Evolutionary conservation across 2,888 invertebrate genomes (phyloP).

Genomic region (Ashinkailepas kermadecensis): DNA sequence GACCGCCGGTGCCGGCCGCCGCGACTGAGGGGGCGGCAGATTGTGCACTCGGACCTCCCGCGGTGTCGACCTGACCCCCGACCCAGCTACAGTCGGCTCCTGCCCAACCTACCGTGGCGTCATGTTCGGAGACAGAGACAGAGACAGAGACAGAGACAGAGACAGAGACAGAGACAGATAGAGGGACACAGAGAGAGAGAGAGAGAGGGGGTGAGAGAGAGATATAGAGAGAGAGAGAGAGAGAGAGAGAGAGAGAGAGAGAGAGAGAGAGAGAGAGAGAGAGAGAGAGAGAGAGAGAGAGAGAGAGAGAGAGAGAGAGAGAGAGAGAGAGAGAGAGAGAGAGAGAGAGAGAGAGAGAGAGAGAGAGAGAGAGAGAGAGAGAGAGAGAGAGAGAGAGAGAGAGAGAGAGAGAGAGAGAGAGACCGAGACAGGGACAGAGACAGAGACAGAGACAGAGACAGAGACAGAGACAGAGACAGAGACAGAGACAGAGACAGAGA

Average conservation of each 20-base stretch:
- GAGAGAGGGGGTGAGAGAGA: not conserved
- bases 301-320: too few relatives aligned
- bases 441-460: not conserved
- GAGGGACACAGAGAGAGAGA: not conserved
- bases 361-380: conserved; percentile 21
- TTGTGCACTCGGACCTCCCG: not conserved
- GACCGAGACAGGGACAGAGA: too few relatives aligned
- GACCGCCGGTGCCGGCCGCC: not conserved
- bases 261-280: conserved; percentile 2
- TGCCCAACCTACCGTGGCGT: too few relatives aligned
- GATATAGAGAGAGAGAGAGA: not conserved
- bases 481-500: too few relatives aligned
- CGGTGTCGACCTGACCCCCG: not conserved
- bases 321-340: not conserved
- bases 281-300: not conserved
- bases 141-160: conserved; percentile 20
- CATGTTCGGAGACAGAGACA: not conserved
- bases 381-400: conserved; percentile 19
- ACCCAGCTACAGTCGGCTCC: not conserved
- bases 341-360: not conserved
- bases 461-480: not conserved
- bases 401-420: not conserved
- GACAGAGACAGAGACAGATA: not conserved
- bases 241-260: not conserved
- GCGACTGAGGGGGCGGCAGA: not conserved